phyloP scores from a whole-genome alignment of 2,888 invertebrate species.

The Drosophila histrio region DNA sequence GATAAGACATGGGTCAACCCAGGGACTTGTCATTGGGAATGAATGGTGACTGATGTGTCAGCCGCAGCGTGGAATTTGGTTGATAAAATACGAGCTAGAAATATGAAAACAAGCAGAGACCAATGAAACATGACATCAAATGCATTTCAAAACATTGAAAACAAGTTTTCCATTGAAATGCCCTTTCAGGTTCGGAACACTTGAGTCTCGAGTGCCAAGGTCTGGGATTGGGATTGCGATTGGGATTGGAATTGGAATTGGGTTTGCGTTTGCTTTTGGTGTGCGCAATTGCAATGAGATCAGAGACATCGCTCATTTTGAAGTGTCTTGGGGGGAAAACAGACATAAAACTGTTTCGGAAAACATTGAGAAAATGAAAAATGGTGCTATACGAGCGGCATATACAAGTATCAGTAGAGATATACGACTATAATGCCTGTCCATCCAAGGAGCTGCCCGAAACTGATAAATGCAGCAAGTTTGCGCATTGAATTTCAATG shows the following conservation, averaged over 20 bases:
- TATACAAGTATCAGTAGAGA: conserved; percentile 43
- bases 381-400: conserved; percentile 65
- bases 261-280: conserved; percentile 14
- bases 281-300: conserved; percentile 62
- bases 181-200: conserved; percentile 33
- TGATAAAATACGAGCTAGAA: conserved; percentile 63
- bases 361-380: conserved; percentile 59
- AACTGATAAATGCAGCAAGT: conserved; percentile 78
- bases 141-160: conserved; percentile 64
- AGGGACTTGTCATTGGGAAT: not conserved
- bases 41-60: conserved; percentile 51
- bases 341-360: conserved; percentile 58
- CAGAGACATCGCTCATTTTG: conserved; percentile 71
- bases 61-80: conserved; percentile 41
- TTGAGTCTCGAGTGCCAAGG: conserved; percentile 66
- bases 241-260: not conserved
- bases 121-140: conserved; percentile 36
- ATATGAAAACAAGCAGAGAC: conserved; percentile 47
- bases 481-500: conserved; percentile 82
- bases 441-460: conserved; percentile 34
- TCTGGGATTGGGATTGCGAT: conserved; percentile 11
- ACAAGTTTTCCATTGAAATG: conserved; percentile 60
- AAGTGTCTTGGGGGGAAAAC: conserved; percentile 50
- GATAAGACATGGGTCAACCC: conserved; percentile 64
- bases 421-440: conserved; percentile 33